Evolutionary conservation across 2,888 invertebrate genomes (phyloP).

Genomic region (Physocephala rufipes): DNA sequence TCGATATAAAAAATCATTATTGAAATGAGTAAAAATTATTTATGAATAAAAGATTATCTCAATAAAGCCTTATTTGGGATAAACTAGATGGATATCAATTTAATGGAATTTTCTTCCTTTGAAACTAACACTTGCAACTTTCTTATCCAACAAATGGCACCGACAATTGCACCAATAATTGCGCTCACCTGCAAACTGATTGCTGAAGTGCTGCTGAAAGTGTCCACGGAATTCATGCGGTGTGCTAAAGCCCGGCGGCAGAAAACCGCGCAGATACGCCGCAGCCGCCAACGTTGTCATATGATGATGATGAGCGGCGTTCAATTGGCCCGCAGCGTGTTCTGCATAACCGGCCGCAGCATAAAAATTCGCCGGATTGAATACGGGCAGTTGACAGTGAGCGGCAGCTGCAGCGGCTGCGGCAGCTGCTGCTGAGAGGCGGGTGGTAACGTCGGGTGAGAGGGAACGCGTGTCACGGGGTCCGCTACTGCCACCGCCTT

Average conservation of each 20-base stretch:
- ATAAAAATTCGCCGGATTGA: constrained; percentile 65
- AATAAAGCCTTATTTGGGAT: too few species aligned
- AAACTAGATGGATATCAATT: too few species aligned
- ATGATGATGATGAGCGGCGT: constrained; percentile 65
- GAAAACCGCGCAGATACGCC: constrained; percentile 63
- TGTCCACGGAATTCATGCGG: constrained; percentile 65
- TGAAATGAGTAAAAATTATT: too few species aligned
- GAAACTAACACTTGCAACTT: too few species aligned
- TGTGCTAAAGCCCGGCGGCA: constrained; percentile 65
- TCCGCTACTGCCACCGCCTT: constrained; percentile 43
- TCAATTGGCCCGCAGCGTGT: constrained; percentile 60
- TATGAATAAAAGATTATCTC: too few species aligned
- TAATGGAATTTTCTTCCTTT: too few species aligned
- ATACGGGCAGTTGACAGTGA: constrained; percentile 64
- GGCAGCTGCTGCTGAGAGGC: constrained; percentile 58
- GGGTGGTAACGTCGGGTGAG: constrained; percentile 59
- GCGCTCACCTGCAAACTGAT: constrained; percentile 62
- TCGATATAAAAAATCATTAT: too few species aligned
- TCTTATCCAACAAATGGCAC: too few species aligned
- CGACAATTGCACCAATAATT: background rate
- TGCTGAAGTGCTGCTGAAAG: constrained; percentile 65
- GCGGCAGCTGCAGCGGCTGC: constrained; percentile 63
- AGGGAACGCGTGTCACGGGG: constrained; percentile 57
- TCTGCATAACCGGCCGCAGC: constrained; percentile 65
- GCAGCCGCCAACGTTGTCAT: constrained; percentile 65